Evolutionary conservation across 2,797 vertebrate species (phyloP).

Genomic region (Vespertilio murinus): DNA sequence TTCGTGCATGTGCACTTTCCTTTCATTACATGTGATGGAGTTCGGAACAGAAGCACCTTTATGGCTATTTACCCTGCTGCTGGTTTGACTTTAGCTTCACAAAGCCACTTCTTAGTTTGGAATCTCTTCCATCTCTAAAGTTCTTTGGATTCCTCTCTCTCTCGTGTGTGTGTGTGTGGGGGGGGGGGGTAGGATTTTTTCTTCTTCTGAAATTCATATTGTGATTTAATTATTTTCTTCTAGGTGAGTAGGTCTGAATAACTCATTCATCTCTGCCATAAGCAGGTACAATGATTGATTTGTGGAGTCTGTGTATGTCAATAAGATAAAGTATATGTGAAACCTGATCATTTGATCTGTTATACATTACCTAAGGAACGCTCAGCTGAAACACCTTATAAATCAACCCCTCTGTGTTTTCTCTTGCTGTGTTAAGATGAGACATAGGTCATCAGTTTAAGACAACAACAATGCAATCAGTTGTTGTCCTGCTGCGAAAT

Average conservation of each 20-base stretch:
- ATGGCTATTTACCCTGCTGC: not conserved
- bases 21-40: not conserved
- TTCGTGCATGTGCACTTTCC: not conserved
- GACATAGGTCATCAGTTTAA: conserved; percentile 14
- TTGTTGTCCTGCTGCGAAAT: conserved; percentile 51
- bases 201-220: conserved; percentile 62
- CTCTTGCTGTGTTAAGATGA: not conserved
- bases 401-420: not conserved
- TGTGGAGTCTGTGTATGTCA: conserved; percentile 57
- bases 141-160: not conserved
- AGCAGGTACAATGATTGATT: conserved; percentile 57
- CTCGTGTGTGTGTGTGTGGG: too few species aligned
- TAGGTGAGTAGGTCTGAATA: conserved; percentile 56
- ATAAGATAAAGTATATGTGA: conserved; percentile 24
- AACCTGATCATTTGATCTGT: conserved; percentile 49
- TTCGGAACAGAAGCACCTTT: not conserved
- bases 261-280: conserved; percentile 67
- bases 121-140: conserved; percentile 4
- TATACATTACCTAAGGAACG: conserved; percentile 47
- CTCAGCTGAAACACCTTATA: conserved; percentile 46
- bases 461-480: not conserved
- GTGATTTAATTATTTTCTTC: conserved; percentile 74
- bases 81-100: not conserved
- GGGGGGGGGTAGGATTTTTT: conserved; percentile 24
- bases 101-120: not conserved